phyloP scores from a whole-genome alignment of 2,113 vertebrate genomes.

The Panurus biarmicus region DNA sequence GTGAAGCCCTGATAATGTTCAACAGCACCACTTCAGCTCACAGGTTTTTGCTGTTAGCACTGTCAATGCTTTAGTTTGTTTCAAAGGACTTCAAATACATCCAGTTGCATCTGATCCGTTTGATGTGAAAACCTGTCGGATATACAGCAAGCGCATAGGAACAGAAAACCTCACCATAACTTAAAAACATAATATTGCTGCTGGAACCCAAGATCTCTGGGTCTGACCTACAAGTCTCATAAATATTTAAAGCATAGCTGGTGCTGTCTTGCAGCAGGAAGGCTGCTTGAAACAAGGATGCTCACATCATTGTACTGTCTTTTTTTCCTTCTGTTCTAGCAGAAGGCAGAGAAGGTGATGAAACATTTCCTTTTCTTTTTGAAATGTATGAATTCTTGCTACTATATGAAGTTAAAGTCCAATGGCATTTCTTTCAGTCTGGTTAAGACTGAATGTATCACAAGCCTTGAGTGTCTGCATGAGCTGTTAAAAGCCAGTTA shows the following conservation, averaged over 20 bases:
- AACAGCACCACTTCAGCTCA: background rate
- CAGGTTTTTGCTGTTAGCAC: background rate
- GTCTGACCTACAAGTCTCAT: background rate
- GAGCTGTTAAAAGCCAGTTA: background rate
- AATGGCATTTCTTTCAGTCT: background rate
- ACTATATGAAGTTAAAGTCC: background rate
- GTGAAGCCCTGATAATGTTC: background rate
- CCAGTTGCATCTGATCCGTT: background rate
- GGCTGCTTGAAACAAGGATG: background rate
- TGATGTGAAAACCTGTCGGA: background rate
- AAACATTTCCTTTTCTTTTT: background rate
- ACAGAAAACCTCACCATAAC: background rate
- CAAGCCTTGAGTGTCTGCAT: background rate
- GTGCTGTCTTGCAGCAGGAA: background rate
- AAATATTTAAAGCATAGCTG: background rate
- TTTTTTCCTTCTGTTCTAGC: background rate
- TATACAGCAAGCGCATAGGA: background rate
- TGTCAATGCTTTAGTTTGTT: background rate
- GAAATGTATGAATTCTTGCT: background rate
- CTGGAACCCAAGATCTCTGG: background rate
- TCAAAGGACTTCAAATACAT: background rate
- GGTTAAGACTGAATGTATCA: background rate
- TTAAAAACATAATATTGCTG: background rate
- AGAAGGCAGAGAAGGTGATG: background rate
- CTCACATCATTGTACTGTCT: rapidly evolving